A percentile compares a stretch with the other conserved stretches of the same genome.
These are phyloP conservation scores for Neoitamus cyanurus DNA, from an alignment of 2,888 invertebrate species.

Conservation along the genomic window DNA sequence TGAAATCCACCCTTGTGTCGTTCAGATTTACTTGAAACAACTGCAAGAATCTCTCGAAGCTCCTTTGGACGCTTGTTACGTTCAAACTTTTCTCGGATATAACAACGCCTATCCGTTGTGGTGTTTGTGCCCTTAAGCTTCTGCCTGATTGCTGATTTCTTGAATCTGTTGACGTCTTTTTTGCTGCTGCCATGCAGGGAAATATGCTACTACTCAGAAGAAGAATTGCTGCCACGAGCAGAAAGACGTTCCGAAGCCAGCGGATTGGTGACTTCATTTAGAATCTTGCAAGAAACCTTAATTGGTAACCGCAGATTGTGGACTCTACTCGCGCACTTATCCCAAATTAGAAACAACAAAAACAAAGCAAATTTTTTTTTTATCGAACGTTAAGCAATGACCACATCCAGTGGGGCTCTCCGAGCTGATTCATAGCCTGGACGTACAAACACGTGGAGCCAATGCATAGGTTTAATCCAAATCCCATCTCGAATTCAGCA, in stretches of 20 bases:
- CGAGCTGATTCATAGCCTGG: neutral
- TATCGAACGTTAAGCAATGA: neutral
- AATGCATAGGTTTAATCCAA: neutral
- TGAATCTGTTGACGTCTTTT: neutral
- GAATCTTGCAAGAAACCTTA: conserved; percentile 50
- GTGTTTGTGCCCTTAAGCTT: neutral
- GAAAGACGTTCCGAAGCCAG: conserved; percentile 66
- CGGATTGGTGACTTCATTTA: conserved; percentile 67
- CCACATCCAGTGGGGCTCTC: neutral
- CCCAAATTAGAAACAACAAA: neutral
- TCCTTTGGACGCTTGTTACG: conserved; percentile 62
- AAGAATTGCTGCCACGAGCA: conserved; percentile 65
- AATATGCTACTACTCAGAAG: conserved; percentile 55
- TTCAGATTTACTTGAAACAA: conserved; percentile 62
- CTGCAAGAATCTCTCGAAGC: conserved; percentile 62
- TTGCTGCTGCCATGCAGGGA: neutral
- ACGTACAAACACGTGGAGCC: neutral
- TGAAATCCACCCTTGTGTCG: conserved; percentile 61
- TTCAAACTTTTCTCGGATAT: conserved; percentile 39
- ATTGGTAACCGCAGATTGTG: conserved; percentile 24
- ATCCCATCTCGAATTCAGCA: neutral
- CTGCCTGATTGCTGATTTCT: neutral
- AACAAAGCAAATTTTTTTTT: neutral
- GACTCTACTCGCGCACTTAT: neutral
- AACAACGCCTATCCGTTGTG: conserved; percentile 42